Base-by-base conservation (phyloP, 2,888 invertebrate species). In the Mayetiola destructor region DNA sequence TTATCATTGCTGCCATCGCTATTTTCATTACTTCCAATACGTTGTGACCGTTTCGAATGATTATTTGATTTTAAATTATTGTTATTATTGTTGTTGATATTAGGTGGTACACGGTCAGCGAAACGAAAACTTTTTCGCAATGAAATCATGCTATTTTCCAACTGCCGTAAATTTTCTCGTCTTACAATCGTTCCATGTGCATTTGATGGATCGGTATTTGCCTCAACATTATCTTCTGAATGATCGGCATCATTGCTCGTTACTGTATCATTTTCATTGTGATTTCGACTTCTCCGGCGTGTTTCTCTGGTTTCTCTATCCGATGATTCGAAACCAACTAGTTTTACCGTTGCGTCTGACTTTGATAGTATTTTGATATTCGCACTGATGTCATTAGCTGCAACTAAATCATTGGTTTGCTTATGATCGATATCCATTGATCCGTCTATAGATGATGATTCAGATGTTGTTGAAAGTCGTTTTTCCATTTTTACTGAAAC, bases 371-470 rank as follows among this genome's bases (percentile, higher is more conserved):
- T 35, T 55, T 52, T n/a, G n/a, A n/a, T n/a, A 14, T 5, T n/a
- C 16, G 48, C 27, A n/a, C 27, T 27, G 27, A 27, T 27, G 48
- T 16, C 23, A 42, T 42, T 23, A 42, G 14, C 27, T 48, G 27
- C 2, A 27, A 2, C 27, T 48, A 23, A 48, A 27, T 23, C n/a
- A n/a, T n/a, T n/a, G 6, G 32, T 48, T 20, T 68, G 63, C 62
- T 69, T 70, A 59, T 66, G 66, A 2, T 70, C 68, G 60, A 72
- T 63, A 55, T 73, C 73, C 61, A 71, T 66, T 56, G 70, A 70
- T n/a, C n/a, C n/a, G 60, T 73, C 73, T 56, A 71, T 61, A 18
- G 72, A 73, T 54, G 72, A 73, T 58, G 71, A 70, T 2, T 73
- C 72, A 27, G 72, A 69, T 53, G 67, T 66, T 12, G 73, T 70